Base-by-base conservation (phyloP, 2,888 invertebrate species). In the Eudemis profundana region DNA sequence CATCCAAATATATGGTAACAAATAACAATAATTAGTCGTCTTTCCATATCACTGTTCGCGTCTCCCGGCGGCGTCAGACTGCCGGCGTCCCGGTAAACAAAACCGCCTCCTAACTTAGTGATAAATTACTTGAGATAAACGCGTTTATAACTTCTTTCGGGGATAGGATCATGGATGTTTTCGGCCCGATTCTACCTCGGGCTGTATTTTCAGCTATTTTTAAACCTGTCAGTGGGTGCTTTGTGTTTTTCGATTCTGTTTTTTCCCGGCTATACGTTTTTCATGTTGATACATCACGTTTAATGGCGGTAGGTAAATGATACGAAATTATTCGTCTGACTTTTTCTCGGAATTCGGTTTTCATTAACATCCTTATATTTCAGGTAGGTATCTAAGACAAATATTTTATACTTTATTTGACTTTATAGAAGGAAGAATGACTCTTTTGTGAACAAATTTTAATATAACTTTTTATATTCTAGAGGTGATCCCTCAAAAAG, bases 41-140 rank as follows among this genome's bases (percentile, higher is more conserved):
- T 64, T 57, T 65, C 53, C 65, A 40, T 59, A 60, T 65, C 59
- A 60, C 29, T 38, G 51, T 29, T 50, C 51, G 44, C 46, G 15
- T 38, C 54, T 47, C 49, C 56, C 17, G 42, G n/a, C 42, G 61
- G 65, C 59, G 59, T 46, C 65, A 36, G 53, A 36, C 38, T 44
- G 65, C 46, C 65, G 63, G 38, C 56, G 14, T 29, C 38, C 54
- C 46, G 51, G 65, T 46, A 65, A 65, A 65, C 65, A 65, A 65
- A 65, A 65, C 63, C 53, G 61, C 61, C 49, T 56, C 49, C 59
- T 56, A 51, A 64, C 64, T 64, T 60, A 50, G 59, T 65, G 65
- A 65, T 65, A 65, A 65, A 65, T 65, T 65, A 53, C 65, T 53
- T 36, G 38, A 65, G 65, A 65, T 65, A 60, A 65, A 60, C 33